phyloP scores from a whole-genome alignment of 2,888 invertebrate species.

The Lasiommata megera region DNA sequence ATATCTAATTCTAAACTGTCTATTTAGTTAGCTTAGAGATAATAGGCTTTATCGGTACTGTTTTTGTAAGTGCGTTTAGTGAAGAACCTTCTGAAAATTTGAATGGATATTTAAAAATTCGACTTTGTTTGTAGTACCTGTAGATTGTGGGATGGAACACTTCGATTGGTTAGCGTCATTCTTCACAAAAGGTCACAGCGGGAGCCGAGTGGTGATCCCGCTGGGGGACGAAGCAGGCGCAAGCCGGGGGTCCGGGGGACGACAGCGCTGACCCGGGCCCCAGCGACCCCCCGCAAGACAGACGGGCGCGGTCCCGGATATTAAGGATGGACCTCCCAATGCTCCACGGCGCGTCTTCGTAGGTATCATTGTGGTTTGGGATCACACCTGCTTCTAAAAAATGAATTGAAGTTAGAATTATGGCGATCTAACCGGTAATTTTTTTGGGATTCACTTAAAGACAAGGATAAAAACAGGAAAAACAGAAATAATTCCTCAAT shows the following conservation, averaged over 20 bases:
- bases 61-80: too few relatives aligned
- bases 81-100: too few relatives aligned
- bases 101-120: too few relatives aligned
- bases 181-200: slow-evolving; percentile 82
- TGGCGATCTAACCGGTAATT: too few relatives aligned
- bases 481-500: too few relatives aligned
- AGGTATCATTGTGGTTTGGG: neutral
- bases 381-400: neutral
- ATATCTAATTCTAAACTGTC: too few relatives aligned
- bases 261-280: slow-evolving; percentile 69
- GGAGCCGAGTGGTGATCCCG: slow-evolving; percentile 82
- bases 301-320: slow-evolving; percentile 64
- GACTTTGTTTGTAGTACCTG: neutral
- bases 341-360: slow-evolving; percentile 51
- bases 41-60: too few relatives aligned
- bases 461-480: too few relatives aligned
- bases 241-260: slow-evolving; percentile 68
- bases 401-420: too few relatives aligned
- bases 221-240: slow-evolving; percentile 68
- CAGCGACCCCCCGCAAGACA: slow-evolving; percentile 65
- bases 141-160: slow-evolving; percentile 23
- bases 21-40: too few relatives aligned
- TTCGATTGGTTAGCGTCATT: slow-evolving; percentile 62
- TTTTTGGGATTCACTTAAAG: too few relatives aligned
- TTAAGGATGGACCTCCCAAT: slow-evolving; percentile 54